Evolutionary conservation across 2,113 vertebrate genomes (phyloP).

Genomic region (Anoplopoma fimbria): DNA sequence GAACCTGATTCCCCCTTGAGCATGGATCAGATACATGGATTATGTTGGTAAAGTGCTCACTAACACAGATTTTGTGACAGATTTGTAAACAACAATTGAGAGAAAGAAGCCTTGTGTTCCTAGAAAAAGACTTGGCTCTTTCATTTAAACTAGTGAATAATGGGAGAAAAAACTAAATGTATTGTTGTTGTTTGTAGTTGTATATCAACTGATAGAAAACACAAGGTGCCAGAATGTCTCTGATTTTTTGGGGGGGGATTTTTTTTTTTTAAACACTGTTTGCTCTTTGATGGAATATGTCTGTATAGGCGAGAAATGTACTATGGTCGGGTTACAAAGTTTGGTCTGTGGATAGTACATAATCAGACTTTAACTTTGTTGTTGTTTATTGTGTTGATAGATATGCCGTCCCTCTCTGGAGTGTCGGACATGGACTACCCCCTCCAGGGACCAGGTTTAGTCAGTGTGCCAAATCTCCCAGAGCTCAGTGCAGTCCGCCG

Average conservation of each 20-base stretch:
- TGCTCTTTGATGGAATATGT: not conserved
- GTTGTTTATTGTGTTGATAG: conserved; percentile 78
- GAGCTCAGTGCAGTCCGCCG: conserved; percentile 93
- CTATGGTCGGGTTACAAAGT: not conserved
- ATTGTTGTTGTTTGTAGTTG: not conserved
- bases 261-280: no score
- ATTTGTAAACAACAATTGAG: no score
- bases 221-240: not conserved
- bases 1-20: not conserved
- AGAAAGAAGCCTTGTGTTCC: not conserved
- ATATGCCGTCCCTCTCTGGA: conserved; percentile 92
- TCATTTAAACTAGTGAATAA: not conserved
- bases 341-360: not conserved
- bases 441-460: conserved; percentile 91
- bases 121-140: not conserved
- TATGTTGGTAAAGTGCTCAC: not conserved
- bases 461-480: conserved; percentile 92
- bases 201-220: not conserved
- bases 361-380: not conserved
- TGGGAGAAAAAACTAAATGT: not conserved
- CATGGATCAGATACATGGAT: no score
- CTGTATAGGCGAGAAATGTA: not conserved
- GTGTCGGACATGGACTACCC: conserved; percentile 99
- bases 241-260: no score
- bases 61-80: not conserved